Evolutionary conservation across 2,113 vertebrate genomes (phyloP), one percentile per base, ranked within the genome.

Genomic region (Falco punctatus): DNA sequence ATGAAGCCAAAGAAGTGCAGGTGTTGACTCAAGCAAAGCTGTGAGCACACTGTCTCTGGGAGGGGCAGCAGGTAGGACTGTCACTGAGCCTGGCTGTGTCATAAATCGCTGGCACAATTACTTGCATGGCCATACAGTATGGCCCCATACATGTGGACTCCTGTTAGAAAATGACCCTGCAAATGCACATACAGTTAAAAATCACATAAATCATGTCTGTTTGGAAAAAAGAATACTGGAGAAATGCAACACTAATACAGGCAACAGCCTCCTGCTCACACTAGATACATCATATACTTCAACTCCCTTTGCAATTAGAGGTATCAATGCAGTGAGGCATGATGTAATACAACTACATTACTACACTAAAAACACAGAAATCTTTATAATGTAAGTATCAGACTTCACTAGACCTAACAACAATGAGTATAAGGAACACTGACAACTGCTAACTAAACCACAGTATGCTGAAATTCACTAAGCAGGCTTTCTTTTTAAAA

Each of bases 121-220:
- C 15, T 26, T 22, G 22, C 0, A 3, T 1, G 26, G 38, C 32
- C n/a, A 8, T 14, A 40, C 9, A 40, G 24, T 0, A 22, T 0
- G 10, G 52, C 11, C 42, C 32, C 28, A 28, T 7, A 35, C 5
- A 42, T 6, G 15, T 33, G 15, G 13, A 17, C 64, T 46, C 23
- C 6, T 22, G n/a, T 30, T 62, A 46, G 22, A 59, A 65, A 59
- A 52, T 22, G 13, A 66, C 15, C 18, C 61, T 69, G n/a, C 20
- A 91, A 87, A 81, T 27, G 30, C 20, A 61, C 4, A 32, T 4
- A 22, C 11, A 51, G 48, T 13, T 71, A 67, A 58, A n/a, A 83
- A 54, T 35, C 5, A 32, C 27, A n/a, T 10, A 62, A 30, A 42
- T 11, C 2, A 4, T 8, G 8, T 6, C 59, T 81, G 19, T 27